These are phyloP conservation scores for Phortica okadai DNA, from an alignment of 2,888 invertebrate species.

Conservation along the genomic window DNA sequence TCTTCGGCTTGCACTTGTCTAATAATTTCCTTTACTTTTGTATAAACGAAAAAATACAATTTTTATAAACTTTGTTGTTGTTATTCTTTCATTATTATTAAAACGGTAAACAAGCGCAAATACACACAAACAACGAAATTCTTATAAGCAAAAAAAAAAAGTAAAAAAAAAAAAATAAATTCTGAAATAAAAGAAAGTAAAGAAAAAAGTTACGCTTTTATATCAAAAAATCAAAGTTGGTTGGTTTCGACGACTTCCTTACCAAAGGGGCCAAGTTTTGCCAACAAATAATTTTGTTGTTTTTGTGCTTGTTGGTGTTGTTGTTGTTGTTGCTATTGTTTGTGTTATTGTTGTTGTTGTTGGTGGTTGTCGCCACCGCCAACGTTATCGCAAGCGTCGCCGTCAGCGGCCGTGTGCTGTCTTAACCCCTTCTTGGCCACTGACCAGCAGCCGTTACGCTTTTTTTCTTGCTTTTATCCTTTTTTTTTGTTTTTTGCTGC, in stretches of 20 bases:
- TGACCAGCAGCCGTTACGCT: not conserved
- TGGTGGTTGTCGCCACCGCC: no score
- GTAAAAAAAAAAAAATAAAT: not conserved
- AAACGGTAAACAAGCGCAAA: conserved; percentile 27
- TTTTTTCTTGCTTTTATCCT: no score
- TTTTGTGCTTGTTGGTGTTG: not conserved
- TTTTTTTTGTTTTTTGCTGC: not conserved
- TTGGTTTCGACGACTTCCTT: not conserved
- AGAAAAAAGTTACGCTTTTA: not conserved
- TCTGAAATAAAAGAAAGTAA: not conserved
- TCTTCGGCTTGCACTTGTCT: not conserved
- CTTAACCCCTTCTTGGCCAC: not conserved
- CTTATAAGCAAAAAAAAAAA: not conserved
- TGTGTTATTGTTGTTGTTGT: not conserved
- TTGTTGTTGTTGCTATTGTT: not conserved
- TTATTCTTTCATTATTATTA: conserved; percentile 22
- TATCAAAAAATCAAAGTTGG: not conserved
- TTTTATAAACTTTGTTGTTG: not conserved
- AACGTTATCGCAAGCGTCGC: no score
- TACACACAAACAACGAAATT: not conserved
- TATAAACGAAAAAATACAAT: not conserved
- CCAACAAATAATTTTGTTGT: not conserved
- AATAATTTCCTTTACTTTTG: not conserved
- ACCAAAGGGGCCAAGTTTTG: no score
- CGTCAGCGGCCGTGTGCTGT: not conserved